Evolutionary conservation across 2,113 vertebrate species (phyloP), one percentile per base, ranked within the genome.

Genomic region (Dendropsophus ebraccatus): DNA sequence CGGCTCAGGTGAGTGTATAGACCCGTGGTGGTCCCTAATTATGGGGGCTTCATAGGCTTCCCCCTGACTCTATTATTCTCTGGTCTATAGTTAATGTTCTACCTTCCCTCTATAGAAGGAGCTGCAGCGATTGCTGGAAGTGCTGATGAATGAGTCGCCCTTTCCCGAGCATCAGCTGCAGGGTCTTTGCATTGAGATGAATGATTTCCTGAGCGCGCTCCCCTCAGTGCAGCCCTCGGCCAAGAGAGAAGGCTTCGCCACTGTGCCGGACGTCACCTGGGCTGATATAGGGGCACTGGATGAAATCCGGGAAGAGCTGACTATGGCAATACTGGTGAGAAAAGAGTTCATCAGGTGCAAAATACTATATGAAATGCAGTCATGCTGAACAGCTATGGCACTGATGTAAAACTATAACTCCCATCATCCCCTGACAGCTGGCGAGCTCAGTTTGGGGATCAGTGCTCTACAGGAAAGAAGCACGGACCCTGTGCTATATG

Each of bases 221-320:
- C 83, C 94, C 78, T 92, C 92, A 0, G 95, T 99, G 9, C 98
- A 99, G 49, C 98, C 98, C 1, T 99, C 98, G 9, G 98, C 98
- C 87, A 99, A 99, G 92, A 95, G 98, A 58, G 98, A 99, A 91
- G 98, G 98, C 88, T 99, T 99, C 79, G 96, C 97, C 89, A 99
- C 98, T 0, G 95, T 99, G 35, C 98, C 98, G 0, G 96, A 97
- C 54, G 98, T 99, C 88, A 98, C 95, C 0, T 99, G 98, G 98
- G 95, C 95, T 9, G 96, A 99, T 72, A 93, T 99, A 0, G 98
- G 98, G 32, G 98, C 98, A 17, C 92, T 99, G 90, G 95, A 96
- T 89, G 96, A 96, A 77, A 90, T 99, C 90, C 94, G 97, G 4
- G 97, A 98, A 87, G 98, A 99, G 87, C 96, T 99, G 83, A 96